Evolutionary conservation across 2,888 invertebrate genomes (phyloP).

Genomic region (Cheilosia soror): DNA sequence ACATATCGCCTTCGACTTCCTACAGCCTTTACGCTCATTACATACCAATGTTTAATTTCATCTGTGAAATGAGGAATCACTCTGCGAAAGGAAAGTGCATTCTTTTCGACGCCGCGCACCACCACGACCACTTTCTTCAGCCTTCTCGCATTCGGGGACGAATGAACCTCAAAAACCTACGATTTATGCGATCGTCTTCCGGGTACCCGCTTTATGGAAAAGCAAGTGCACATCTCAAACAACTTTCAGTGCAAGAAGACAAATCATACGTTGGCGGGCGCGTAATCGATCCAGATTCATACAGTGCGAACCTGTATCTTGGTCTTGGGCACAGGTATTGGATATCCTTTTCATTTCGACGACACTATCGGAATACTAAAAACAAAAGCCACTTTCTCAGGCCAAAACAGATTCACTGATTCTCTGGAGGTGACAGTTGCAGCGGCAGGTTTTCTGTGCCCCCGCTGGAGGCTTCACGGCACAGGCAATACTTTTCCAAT

Average conservation of each 20-base stretch:
- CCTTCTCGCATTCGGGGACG: conserved; percentile 43
- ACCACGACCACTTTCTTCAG: conserved; percentile 64
- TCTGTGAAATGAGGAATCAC: conserved; percentile 50
- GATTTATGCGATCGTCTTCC: conserved; percentile 67
- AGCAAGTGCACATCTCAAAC: conserved; percentile 56
- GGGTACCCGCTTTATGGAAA: conserved; percentile 39
- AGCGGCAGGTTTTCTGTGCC: conserved; percentile 46
- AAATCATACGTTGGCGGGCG: conserved; percentile 49
- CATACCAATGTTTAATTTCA: conserved; percentile 42
- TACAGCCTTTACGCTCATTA: conserved; percentile 60
- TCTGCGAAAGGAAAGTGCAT: conserved; percentile 68
- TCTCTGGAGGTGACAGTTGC: conserved; percentile 15
- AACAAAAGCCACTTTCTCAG: conserved; percentile 72
- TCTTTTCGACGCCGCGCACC: conserved; percentile 32
- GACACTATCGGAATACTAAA: conserved; percentile 55
- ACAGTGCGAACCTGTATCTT: conserved; percentile 55
- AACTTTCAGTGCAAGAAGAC: conserved; percentile 57
- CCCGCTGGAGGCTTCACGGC: background rate
- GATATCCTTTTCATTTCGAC: conserved; percentile 72
- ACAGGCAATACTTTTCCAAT: conserved; percentile 55
- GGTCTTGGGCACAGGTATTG: background rate
- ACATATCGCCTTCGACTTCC: conserved; percentile 55
- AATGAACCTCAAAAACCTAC: conserved; percentile 61
- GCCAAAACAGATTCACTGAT: conserved; percentile 69
- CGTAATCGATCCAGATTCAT: conserved; percentile 69